Evolutionary conservation across 92 coral and sea anemone genomes (phyloP).

Genomic region (Actinernus sp.): DNA sequence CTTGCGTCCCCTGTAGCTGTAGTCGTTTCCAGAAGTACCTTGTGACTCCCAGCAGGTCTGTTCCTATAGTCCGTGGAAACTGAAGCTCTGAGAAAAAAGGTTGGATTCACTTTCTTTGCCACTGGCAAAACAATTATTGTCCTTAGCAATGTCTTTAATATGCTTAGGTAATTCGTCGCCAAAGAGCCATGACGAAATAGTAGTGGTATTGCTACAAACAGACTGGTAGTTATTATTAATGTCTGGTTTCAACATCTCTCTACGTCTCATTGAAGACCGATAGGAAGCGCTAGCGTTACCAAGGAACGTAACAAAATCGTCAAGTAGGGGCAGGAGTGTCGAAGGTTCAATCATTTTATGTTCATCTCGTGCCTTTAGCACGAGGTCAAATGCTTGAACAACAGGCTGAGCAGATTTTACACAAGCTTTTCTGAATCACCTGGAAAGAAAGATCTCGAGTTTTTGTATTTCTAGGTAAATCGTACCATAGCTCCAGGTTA

Average conservation of each 20-base stretch:
- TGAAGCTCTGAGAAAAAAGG: no score
- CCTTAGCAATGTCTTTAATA: no score
- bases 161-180: slow-evolving; percentile 70
- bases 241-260: slow-evolving; percentile 31
- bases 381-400: background rate
- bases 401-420: slow-evolving; percentile 54
- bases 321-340: background rate
- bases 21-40: no score
- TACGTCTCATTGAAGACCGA: slow-evolving; percentile 15
- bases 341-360: background rate
- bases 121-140: no score
- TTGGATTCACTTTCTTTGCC: no score
- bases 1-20: slow-evolving; percentile 1
- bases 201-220: slow-evolving; percentile 45
- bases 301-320: slow-evolving; percentile 16
- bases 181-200: slow-evolving; percentile 44
- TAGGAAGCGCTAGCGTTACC: slow-evolving; percentile 30
- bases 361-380: no score
- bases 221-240: slow-evolving; percentile 29
- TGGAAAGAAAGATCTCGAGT: slow-evolving; percentile 24
- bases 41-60: no score
- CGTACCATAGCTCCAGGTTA: slow-evolving; percentile 51
- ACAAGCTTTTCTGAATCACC: slow-evolving; percentile 29
- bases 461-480: slow-evolving; percentile 13
- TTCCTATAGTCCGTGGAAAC: no score